phyloP scores from a whole-genome alignment of 2,797 vertebrate genomes.

The Leontocebus nigricollis region DNA sequence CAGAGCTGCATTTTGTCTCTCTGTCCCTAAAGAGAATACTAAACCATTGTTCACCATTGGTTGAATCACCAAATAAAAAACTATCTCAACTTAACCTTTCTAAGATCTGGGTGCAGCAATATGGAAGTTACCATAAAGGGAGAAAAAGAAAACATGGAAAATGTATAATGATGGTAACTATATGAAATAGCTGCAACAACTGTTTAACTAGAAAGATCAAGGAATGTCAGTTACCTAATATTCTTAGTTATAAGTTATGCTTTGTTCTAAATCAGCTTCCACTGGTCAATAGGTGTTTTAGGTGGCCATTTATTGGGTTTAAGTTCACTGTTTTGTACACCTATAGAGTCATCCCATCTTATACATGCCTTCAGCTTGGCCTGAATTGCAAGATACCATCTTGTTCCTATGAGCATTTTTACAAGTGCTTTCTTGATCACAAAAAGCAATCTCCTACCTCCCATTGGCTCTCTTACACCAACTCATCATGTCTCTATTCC shows the following conservation, averaged over 20 bases:
- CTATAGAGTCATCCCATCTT: not conserved
- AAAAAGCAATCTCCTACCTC: not conserved
- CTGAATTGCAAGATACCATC: not conserved
- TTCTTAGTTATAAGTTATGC: not conserved
- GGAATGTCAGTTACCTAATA: not conserved
- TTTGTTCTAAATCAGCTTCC: not conserved
- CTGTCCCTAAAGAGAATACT: not conserved
- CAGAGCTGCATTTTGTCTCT: not conserved
- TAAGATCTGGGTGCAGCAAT: not conserved
- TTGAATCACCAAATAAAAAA: constrained; percentile 17
- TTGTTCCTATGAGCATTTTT: not conserved
- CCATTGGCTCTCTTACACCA: not conserved
- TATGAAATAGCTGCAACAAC: not conserved
- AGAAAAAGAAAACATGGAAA: not conserved
- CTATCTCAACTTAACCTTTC: not conserved
- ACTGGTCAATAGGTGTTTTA: not conserved
- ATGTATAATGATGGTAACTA: not conserved
- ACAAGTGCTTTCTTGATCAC: not conserved
- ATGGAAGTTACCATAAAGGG: not conserved
- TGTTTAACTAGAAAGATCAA: not conserved
- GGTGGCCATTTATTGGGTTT: not conserved
- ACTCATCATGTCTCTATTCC: not conserved
- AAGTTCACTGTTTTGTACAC: not conserved
- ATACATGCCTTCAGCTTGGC: not conserved
- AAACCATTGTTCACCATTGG: not conserved